Conservation (phyloP, 2,113 vertebrate species). For the Cyphomyrus discorhynchus region DNA sequence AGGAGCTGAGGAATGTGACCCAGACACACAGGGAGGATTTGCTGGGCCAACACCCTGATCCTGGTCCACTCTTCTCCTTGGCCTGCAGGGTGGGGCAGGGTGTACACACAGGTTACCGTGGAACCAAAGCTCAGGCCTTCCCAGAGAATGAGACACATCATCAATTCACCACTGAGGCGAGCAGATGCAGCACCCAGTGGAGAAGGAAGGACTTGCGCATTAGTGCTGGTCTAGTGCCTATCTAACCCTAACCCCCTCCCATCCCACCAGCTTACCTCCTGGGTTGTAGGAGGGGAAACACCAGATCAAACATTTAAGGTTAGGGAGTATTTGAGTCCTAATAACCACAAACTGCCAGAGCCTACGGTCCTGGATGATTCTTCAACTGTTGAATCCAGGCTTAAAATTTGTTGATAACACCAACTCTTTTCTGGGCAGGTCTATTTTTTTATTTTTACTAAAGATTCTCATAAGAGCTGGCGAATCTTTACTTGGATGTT, state of each 20-base stretch:
- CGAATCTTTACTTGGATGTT: background rate
- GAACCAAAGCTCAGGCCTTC: background rate
- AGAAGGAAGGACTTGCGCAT: background rate
- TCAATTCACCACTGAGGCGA: background rate
- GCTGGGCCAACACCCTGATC: background rate
- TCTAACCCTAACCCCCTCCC: background rate
- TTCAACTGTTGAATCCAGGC: background rate
- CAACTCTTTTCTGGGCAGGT: background rate
- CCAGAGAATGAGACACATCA: background rate
- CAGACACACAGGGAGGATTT: constrained; percentile 7
- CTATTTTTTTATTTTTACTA: background rate
- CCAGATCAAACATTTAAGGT: background rate
- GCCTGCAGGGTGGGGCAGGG: background rate
- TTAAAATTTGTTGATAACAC: background rate
- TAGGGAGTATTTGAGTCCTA: background rate
- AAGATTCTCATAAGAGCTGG: background rate
- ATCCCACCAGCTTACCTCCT: background rate
- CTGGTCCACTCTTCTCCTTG: background rate
- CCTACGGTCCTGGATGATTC: background rate
- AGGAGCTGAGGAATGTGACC: background rate
- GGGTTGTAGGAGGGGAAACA: background rate
- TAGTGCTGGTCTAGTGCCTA: background rate
- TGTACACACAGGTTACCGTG: too few species aligned
- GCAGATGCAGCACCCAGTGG: background rate
- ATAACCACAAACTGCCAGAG: background rate